phyloP scores from a whole-genome alignment of 2,797 vertebrate genomes.

The Florisuga fusca region DNA sequence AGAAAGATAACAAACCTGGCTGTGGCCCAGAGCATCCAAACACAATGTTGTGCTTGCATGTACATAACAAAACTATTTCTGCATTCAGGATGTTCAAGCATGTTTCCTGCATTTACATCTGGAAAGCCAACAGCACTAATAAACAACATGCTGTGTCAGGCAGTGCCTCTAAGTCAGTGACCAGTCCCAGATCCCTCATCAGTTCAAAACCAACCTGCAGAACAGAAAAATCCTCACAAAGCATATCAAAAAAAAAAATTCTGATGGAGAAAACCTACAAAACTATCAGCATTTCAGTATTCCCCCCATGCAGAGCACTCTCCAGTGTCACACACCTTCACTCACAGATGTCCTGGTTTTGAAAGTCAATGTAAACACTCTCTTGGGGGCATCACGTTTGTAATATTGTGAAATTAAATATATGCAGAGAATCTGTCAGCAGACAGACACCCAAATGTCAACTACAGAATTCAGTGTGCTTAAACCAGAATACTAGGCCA shows the following conservation, averaged over 20 bases:
- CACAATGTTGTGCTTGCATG: neutral
- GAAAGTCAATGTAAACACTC: neutral
- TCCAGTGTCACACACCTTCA: neutral
- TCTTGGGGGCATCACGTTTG: neutral
- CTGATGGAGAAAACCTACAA: neutral
- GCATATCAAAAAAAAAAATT: neutral
- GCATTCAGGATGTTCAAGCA: neutral
- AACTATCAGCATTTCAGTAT: neutral
- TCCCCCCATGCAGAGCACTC: neutral
- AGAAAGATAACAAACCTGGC: neutral
- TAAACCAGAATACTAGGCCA: conserved; percentile 2
- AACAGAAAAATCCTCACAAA: neutral
- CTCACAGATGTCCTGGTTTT: neutral
- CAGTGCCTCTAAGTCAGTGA: fast-evolving
- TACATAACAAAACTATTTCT: neutral
- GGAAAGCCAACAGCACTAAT: neutral
- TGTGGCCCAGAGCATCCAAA: neutral
- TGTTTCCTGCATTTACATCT: conserved; percentile 8
- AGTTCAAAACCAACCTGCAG: fast-evolving
- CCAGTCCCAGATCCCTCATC: neutral
- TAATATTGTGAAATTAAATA: neutral
- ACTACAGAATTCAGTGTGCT: neutral
- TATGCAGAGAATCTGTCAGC: neutral
- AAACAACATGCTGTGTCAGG: fast-evolving
- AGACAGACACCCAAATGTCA: neutral